Conservation (phyloP, 2,113 vertebrate species). For the Ammodytes dubius region DNA sequence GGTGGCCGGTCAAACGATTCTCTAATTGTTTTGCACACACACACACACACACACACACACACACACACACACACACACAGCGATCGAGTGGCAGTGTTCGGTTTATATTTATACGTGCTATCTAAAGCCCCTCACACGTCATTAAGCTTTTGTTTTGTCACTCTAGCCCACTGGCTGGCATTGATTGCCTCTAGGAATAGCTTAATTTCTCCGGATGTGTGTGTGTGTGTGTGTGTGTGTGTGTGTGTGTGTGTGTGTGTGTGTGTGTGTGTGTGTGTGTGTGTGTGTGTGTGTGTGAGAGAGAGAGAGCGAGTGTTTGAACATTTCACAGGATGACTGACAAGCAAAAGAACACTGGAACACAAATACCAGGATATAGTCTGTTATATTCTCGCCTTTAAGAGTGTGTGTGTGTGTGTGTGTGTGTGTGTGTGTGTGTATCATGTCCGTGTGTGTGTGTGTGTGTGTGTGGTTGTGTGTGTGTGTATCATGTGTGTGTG, state of each 20-base stretch:
- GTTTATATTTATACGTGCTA: conserved; percentile 59
- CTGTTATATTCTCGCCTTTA: background rate
- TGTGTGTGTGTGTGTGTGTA: no score
- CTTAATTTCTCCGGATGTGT: conserved; percentile 45
- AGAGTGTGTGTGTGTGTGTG: background rate
- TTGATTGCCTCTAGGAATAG: conserved; percentile 69
- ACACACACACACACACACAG: no score
- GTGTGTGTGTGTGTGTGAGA: no score
- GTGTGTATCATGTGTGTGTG: no score
- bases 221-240: background rate
- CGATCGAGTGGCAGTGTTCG: conserved; percentile 19
- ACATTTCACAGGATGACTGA: conserved; percentile 42
- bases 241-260: no score
- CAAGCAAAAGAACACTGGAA: conserved; percentile 13
- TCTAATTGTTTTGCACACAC: conserved; percentile 41
- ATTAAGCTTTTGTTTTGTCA: conserved; percentile 54
- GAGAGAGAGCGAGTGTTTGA: no score
- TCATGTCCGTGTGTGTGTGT: no score
- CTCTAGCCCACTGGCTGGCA: conserved; percentile 44
- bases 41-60: background rate
- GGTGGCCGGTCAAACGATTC: no score
- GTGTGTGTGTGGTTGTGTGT: no score
- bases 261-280: no score
- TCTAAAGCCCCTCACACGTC: conserved; percentile 57
- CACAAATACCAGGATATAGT: conserved; percentile 18